Evolutionary conservation across 2,797 vertebrate genomes (phyloP).

Genomic region (Chanos chanos): DNA sequence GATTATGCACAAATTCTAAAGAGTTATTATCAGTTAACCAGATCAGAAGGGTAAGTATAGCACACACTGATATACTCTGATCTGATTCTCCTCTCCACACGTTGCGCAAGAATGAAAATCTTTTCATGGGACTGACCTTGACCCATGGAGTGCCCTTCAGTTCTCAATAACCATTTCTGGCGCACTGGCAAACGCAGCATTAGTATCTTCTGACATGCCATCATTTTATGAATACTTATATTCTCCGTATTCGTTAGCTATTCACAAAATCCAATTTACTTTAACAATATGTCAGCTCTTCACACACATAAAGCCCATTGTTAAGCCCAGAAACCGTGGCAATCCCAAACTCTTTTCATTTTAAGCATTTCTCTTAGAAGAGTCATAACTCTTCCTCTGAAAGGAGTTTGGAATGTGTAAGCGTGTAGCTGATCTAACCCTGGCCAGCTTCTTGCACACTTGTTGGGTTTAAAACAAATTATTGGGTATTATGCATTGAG

Average conservation of each 20-base stretch:
- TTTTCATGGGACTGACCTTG: no score
- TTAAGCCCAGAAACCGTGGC: constrained; percentile 29
- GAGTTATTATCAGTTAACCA: no score
- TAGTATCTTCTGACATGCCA: constrained; percentile 18
- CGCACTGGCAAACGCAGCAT: constrained; percentile 9
- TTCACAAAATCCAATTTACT: constrained; percentile 42
- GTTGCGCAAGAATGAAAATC: no score
- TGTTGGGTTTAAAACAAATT: neutral
- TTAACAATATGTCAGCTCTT: constrained; percentile 25
- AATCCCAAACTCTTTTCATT: constrained; percentile 6
- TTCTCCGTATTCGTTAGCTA: constrained; percentile 11
- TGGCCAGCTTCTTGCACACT: neutral
- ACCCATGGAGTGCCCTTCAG: no score
- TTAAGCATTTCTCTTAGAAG: constrained; percentile 7
- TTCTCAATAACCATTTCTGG: neutral
- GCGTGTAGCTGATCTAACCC: neutral
- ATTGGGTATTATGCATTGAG: no score
- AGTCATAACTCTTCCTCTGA: constrained; percentile 5
- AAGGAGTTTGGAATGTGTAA: neutral
- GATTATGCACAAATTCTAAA: no score
- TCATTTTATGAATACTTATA: constrained; percentile 38
- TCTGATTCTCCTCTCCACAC: no score
- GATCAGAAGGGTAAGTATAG: no score
- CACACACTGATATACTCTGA: no score
- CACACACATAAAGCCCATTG: constrained; percentile 32